These are phyloP conservation scores for Cheiracanthium punctorium DNA, from an alignment of 2,888 invertebrate genomes.

Conservation along the genomic window DNA sequence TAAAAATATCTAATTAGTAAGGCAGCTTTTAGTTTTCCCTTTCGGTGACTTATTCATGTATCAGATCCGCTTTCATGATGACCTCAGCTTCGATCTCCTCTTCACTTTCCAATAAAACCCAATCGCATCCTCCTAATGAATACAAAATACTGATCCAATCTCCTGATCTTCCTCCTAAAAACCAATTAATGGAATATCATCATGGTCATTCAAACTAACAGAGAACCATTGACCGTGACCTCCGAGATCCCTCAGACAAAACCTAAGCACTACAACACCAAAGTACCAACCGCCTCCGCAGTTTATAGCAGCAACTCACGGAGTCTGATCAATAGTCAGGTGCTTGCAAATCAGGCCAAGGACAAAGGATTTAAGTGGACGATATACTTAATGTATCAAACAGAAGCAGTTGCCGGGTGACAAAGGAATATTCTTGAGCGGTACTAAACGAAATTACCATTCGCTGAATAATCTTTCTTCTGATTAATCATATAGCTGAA, in stretches of 20 bases:
- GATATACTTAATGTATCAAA: conserved; percentile 38
- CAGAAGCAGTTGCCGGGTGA: neutral
- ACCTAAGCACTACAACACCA: neutral
- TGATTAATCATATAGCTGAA: no score
- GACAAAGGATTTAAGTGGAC: conserved; percentile 20
- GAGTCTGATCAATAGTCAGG: conserved; percentile 31
- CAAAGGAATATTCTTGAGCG: neutral
- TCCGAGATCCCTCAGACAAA: conserved; percentile 18
- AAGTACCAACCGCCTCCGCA: conserved; percentile 27
- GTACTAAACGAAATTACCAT: no score
- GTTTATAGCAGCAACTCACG: conserved; percentile 27
- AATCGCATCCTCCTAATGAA: conserved; percentile 3
- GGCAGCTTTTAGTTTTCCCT: neutral
- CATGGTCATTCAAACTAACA: conserved; percentile 30
- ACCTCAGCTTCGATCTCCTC: neutral
- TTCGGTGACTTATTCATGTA: neutral
- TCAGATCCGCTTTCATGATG: neutral
- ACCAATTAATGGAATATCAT: conserved; percentile 26
- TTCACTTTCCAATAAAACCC: conserved; percentile 6
- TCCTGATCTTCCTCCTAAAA: neutral
- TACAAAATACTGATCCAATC: neutral
- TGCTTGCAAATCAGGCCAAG: conserved; percentile 50
- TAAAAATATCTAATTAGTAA: no score
- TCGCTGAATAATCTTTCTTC: no score
- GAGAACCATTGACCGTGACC: conserved; percentile 51